phyloP scores from a whole-genome alignment of 2,888 invertebrate species.

The Drosophila colorata region DNA sequence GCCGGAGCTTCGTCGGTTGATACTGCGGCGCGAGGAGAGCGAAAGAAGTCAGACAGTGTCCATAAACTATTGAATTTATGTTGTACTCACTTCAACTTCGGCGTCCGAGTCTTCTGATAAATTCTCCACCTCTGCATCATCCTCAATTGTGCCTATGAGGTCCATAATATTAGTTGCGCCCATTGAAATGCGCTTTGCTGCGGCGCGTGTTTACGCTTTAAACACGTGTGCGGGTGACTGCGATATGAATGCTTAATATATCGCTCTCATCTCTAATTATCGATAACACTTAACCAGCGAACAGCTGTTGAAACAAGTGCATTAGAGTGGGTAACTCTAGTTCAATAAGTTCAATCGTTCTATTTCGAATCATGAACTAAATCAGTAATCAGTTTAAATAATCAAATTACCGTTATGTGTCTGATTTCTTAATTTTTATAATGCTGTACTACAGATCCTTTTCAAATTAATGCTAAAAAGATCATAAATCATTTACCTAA shows the following conservation, averaged over 20 bases:
- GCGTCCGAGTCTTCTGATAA: slow-evolving; percentile 92
- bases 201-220: slow-evolving; percentile 70
- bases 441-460: too few species aligned
- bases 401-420: too few species aligned
- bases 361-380: too few species aligned
- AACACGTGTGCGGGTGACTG: slow-evolving; percentile 57
- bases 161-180: slow-evolving; percentile 84
- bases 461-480: too few species aligned
- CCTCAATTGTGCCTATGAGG: slow-evolving; percentile 93
- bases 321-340: too few species aligned
- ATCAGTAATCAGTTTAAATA: too few species aligned
- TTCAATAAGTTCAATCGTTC: too few species aligned
- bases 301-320: not conserved
- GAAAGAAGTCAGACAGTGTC: not conserved
- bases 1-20: slow-evolving; percentile 92
- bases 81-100: slow-evolving; percentile 89
- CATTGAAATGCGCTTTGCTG: slow-evolving; percentile 58
- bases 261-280: not conserved
- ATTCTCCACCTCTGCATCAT: slow-evolving; percentile 92
- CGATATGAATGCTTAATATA: slow-evolving; percentile 2
- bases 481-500: too few species aligned
- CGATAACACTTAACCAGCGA: not conserved
- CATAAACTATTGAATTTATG: not conserved
- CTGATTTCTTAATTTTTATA: too few species aligned
- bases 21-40: slow-evolving; percentile 87